These are phyloP conservation scores for Archaeoteleia sp. DNA, from an alignment of 2,888 invertebrate species.

Conservation along the genomic window DNA sequence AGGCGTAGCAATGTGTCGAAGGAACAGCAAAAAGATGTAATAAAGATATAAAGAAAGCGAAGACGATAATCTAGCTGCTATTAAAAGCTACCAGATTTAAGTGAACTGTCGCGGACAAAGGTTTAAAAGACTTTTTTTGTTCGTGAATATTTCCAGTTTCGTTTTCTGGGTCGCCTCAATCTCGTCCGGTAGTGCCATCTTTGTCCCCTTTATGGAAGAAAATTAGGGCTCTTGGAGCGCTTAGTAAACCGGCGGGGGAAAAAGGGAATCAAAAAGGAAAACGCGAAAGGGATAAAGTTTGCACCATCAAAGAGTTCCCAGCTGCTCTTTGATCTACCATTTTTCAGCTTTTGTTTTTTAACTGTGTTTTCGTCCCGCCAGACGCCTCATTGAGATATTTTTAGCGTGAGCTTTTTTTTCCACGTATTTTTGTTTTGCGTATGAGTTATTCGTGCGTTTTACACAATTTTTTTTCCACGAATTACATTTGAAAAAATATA, in stretches of 20 bases:
- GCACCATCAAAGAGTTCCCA: constrained; percentile 33
- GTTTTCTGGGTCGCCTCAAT: constrained; percentile 30
- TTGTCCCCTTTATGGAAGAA: constrained; percentile 24
- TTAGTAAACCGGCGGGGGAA: constrained; percentile 14
- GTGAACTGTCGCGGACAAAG: constrained; percentile 44
- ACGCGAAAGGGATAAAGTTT: constrained; percentile 28
- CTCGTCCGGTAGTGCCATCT: constrained; percentile 24
- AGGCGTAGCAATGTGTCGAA: background rate
- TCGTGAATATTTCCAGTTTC: constrained; percentile 28
- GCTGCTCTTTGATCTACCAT: constrained; percentile 61
- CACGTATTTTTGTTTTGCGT: constrained; percentile 19
- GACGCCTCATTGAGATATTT: constrained; percentile 14
- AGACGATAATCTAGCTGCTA: constrained; percentile 8
- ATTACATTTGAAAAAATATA: no score
- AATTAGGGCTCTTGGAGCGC: constrained; percentile 37
- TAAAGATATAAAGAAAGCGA: constrained; percentile 2
- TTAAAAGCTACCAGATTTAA: constrained; percentile 53
- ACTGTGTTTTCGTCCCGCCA: constrained; percentile 52
- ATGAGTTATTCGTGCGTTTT: no score
- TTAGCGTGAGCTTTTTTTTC: constrained; percentile 25
- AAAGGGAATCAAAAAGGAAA: constrained; percentile 16
- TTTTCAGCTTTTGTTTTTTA: constrained; percentile 61
- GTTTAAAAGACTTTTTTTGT: constrained; percentile 24
- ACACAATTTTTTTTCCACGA: no score
- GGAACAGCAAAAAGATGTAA: background rate